Conservation (phyloP, 2,888 invertebrate genomes). For the Embidobia sp. region DNA sequence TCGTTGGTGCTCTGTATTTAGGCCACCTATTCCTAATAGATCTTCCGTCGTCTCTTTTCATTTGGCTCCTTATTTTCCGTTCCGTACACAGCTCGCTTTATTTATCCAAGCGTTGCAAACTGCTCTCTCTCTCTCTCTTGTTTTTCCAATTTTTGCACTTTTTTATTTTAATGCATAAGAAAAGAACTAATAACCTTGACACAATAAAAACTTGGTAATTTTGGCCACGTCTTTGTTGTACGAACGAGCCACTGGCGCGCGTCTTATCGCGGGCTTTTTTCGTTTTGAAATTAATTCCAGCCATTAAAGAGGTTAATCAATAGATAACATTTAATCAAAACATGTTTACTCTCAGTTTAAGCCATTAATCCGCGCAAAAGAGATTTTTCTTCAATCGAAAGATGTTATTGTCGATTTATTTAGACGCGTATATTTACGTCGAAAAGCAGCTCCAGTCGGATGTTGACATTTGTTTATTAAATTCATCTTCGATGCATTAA, state of each 20-base stretch:
- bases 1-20: slow-evolving; percentile 56
- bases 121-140: neutral
- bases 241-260: slow-evolving; percentile 9
- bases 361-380: slow-evolving; percentile 2
- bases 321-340: slow-evolving; percentile 35
- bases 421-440: neutral
- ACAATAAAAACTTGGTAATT: slow-evolving; percentile 16
- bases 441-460: neutral
- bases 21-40: slow-evolving; percentile 59
- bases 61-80: slow-evolving; percentile 15
- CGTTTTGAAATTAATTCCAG: slow-evolving; percentile 5
- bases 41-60: slow-evolving; percentile 40
- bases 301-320: slow-evolving; percentile 14
- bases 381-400: slow-evolving; percentile 15
- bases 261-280: neutral
- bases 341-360: slow-evolving; percentile 24
- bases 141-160: no score
- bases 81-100: neutral
- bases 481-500: neutral
- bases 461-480: neutral
- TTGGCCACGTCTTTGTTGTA: slow-evolving; percentile 6
- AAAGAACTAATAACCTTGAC: slow-evolving; percentile 33
- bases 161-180: neutral
- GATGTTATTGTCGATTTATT: slow-evolving; percentile 1
- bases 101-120: slow-evolving; percentile 3